A percentile compares a stretch with the other conserved stretches of the same genome.
phyloP scores from a whole-genome alignment of 1,140 invertebrate species.

The Drosophila sulfurigaster region DNA sequence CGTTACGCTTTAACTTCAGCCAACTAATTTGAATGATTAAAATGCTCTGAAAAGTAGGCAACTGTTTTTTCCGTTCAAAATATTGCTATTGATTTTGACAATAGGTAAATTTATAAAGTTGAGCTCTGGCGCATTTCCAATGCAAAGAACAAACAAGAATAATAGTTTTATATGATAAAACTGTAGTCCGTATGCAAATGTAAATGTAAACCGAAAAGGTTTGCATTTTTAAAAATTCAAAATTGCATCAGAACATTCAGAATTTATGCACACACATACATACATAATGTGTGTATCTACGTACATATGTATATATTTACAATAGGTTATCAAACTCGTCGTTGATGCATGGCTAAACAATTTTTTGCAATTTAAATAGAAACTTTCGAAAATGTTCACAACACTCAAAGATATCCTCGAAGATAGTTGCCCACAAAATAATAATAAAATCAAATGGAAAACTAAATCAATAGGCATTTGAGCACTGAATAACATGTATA shows the following conservation, averaged over 20 bases:
- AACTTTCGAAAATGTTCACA: constrained; percentile 1
- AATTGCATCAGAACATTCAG: neutral
- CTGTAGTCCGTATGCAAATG: neutral
- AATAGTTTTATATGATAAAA: constrained; percentile 6
- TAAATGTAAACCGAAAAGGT: constrained; percentile 51
- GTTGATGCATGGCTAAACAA: constrained; percentile 10
- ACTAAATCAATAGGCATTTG: constrained; percentile 22
- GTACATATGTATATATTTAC: neutral
- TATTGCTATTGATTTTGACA: too few relatives aligned
- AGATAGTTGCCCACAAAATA: neutral
- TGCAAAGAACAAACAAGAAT: constrained; percentile 8
- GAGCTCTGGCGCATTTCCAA: neutral
- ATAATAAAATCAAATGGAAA: constrained; percentile 28
- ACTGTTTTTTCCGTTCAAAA: neutral
- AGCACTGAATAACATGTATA: constrained; percentile 32
- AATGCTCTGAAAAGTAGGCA: constrained; percentile 8
- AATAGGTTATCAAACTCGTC: neutral
- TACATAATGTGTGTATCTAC: neutral
- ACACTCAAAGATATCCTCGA: neutral
- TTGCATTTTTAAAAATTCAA: constrained; percentile 18
- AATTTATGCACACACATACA: neutral
- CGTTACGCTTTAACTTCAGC: neutral
- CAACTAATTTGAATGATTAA: neutral
- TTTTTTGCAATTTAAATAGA: constrained; percentile 1
- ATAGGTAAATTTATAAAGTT: neutral